These are phyloP conservation scores for Plebejus melissa DNA, from an alignment of 2,888 invertebrate species.

Conservation along the genomic window DNA sequence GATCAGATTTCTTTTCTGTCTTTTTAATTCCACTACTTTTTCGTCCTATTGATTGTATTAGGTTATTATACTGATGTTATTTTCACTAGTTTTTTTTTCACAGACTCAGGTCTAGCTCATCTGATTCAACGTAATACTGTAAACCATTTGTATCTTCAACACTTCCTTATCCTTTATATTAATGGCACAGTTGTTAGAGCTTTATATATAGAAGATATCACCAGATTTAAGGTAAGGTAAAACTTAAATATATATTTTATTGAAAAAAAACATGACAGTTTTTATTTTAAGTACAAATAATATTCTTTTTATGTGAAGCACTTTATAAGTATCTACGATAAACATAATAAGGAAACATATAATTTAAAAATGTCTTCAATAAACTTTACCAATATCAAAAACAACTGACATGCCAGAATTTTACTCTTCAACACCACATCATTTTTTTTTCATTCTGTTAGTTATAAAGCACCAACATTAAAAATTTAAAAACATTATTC, in stretches of 20 bases:
- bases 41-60: too few relatives aligned
- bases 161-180: background rate
- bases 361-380: background rate
- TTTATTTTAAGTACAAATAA: background rate
- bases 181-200: background rate
- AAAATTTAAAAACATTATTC: background rate
- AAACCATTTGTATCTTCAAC: background rate
- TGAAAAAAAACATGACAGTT: too few relatives aligned
- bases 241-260: background rate
- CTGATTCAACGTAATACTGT: too few relatives aligned
- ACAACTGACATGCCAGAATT: background rate
- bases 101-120: too few relatives aligned
- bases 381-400: background rate
- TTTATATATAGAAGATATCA: background rate
- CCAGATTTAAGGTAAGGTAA: background rate
- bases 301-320: background rate
- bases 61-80: too few relatives aligned
- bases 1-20: too few relatives aligned
- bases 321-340: background rate
- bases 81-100: too few relatives aligned
- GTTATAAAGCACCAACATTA: background rate
- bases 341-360: background rate
- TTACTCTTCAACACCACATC: background rate
- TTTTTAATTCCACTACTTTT: too few relatives aligned
- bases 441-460: slow-evolving; percentile 5